Base-by-base conservation (phyloP, 2,797 vertebrate genomes). In the Allobates femoralis region DNA sequence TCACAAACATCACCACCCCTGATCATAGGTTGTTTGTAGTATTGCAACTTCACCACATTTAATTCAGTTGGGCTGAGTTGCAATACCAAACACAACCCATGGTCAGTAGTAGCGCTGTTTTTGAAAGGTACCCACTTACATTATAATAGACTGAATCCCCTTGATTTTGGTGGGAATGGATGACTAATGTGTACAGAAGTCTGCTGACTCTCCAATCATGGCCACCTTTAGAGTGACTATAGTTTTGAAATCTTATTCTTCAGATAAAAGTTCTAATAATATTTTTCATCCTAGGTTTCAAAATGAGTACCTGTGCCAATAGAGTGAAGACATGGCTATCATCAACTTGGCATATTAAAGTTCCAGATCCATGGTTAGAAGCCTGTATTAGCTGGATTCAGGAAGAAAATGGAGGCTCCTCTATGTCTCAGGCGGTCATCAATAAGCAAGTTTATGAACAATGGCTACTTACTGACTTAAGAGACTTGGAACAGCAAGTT, bases 381-480 rank as follows among this genome's bases (percentile, higher is more conserved):
- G 98, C 98, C 62, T 99, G 98, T 84, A 92, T 99, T 90, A 94
- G 92, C 82, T 99, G 98, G 97, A 94, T 99, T 69, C 94, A 95
- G 89, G 95, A 96, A 90, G 97, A 99, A 93, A 96, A 95, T 10
- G 91, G 90, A 56, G 92, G 93, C 85, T 86, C 86, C 58, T 92
- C 85, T 71, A 90, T 96, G 89, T 92, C 90, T 87, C 95, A 95
- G 87, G 91, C 90, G 86, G 92, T 95, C 85, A 94, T 97, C 15
- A 98, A 99, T 89, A 96, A 95, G 88, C 96, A 98, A 90, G 96
- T 94, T 0, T 93, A 98, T 92, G 97, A 99, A 86, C 98, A 99
- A 83, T 99, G 98, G 98, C 94, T 99, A 84, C 92, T 97, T 90
- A 97, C 97, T 0, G 97, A 99, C 91, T 94, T 99, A 60, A 95